A percentile compares a stretch with the other conserved stretches of the same genome.
These are phyloP conservation scores for Glossophaga mutica DNA, from an alignment of 2,797 vertebrate genomes.

Conservation along the genomic window DNA sequence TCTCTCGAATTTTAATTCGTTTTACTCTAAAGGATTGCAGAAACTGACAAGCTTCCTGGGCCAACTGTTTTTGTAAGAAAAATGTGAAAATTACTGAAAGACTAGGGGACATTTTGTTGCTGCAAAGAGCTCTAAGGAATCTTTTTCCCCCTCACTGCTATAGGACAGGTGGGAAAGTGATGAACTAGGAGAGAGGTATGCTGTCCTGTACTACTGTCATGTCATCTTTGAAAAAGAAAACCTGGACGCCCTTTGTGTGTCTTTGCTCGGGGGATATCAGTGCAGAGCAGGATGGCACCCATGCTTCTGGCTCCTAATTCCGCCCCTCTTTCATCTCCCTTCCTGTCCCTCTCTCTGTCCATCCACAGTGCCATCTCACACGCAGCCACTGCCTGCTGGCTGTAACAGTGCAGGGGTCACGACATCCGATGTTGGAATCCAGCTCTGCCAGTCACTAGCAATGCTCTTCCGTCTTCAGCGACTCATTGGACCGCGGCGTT, in stretches of 20 bases:
- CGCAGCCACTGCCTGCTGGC: neutral
- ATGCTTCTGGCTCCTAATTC: neutral
- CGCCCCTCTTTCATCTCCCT: neutral
- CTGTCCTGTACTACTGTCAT: neutral
- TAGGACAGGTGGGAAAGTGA: neutral
- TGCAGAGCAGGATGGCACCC: neutral
- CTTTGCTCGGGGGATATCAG: neutral
- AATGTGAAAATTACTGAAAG: constrained; percentile 4
- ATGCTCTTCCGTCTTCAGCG: neutral
- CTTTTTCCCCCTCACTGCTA: neutral
- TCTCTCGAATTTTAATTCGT: constrained; percentile 10
- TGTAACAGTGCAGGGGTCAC: too few relatives aligned
- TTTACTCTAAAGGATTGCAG: constrained; percentile 15
- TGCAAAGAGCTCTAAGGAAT: neutral
- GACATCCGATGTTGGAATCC: neutral
- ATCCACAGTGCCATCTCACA: neutral
- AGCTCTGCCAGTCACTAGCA: neutral
- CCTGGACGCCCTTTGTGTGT: neutral
- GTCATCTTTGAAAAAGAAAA: neutral
- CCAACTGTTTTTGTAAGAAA: neutral
- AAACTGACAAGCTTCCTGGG: constrained; percentile 23
- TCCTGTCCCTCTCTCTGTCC: neutral
- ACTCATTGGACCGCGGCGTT: too few relatives aligned
- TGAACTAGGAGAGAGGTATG: neutral
- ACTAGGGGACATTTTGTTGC: neutral